Percentiles rank a stretch among this genome's conserved stretches.
These are phyloP conservation scores for Epsilonema sp. DNA, from an alignment of 2,888 invertebrate genomes.

Conservation along the genomic window DNA sequence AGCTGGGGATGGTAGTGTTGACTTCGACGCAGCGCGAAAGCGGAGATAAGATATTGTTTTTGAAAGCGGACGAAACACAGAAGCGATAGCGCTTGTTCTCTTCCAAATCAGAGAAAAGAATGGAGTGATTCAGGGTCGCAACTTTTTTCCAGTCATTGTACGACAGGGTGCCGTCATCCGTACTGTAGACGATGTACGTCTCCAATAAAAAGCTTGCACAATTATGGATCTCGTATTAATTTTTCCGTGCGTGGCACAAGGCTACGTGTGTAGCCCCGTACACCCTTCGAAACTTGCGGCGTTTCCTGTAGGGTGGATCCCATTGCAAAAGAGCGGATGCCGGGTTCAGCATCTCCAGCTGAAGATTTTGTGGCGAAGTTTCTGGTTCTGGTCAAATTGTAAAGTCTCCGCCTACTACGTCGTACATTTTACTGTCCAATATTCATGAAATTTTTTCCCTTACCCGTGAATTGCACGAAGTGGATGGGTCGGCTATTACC, in stretches of 20 bases:
- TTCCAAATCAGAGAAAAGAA: not conserved
- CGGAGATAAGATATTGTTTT: conserved; percentile 22
- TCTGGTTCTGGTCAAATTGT: conserved; percentile 26
- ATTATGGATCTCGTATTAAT: too few relatives aligned
- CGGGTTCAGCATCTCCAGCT: conserved; percentile 19
- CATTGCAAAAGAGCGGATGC: conserved; percentile 24
- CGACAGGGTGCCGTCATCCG: conserved; percentile 17
- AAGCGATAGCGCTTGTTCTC: conserved; percentile 1
- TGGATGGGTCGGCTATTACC: conserved; percentile 24
- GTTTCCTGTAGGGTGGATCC: conserved; percentile 23
- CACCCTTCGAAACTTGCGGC: not conserved
- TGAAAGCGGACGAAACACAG: conserved; percentile 20
- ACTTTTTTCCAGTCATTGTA: not conserved
- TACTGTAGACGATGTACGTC: conserved; percentile 25
- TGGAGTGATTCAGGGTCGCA: not conserved
- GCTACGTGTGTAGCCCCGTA: not conserved
- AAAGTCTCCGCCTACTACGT: too few relatives aligned
- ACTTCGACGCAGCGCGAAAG: conserved; percentile 22
- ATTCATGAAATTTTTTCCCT: not conserved
- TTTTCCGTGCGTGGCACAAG: not conserved
- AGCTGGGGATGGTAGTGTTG: too few relatives aligned
- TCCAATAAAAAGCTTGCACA: conserved; percentile 10
- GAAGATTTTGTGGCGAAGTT: conserved; percentile 23
- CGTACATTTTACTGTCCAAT: too few relatives aligned
- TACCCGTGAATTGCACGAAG: conserved; percentile 25